These are phyloP conservation scores for Pyrocoelia pectoralis DNA, from an alignment of 2,888 invertebrate species.

Conservation along the genomic window DNA sequence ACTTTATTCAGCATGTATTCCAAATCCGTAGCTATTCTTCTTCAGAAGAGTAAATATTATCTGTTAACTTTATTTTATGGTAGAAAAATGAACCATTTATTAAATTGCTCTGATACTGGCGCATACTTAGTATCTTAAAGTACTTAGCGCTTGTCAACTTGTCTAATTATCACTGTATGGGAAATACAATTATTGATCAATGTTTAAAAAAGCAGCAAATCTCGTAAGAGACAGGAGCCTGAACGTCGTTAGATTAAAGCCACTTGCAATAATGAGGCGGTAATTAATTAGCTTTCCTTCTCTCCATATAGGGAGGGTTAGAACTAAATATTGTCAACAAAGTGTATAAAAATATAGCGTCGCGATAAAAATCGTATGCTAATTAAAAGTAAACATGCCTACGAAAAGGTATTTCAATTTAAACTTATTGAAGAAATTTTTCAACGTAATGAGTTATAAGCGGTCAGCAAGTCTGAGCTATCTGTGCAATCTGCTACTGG, in stretches of 20 bases:
- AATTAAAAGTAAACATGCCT: conserved; percentile 50
- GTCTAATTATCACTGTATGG: no score
- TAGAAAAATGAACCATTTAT: no score
- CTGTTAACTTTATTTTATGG: no score
- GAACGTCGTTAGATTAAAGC: no score
- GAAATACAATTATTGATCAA: no score
- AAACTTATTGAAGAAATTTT: conserved; percentile 52
- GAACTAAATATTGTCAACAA: conserved; percentile 44
- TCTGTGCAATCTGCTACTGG: conserved; percentile 53
- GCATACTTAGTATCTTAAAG: no score
- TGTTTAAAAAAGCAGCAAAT: no score
- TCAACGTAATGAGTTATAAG: conserved; percentile 51
- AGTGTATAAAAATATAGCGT: neutral
- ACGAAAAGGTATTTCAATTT: conserved; percentile 52
- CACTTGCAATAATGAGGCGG: neutral
- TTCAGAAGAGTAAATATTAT: no score
- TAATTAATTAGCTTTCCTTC: neutral
- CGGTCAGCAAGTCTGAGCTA: conserved; percentile 41
- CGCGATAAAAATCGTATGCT: conserved; percentile 36
- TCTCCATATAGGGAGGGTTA: neutral
- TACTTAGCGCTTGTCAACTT: no score
- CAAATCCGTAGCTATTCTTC: neutral
- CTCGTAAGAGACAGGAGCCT: no score
- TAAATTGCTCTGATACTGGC: no score
- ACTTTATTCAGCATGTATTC: neutral